A percentile compares a stretch with the other conserved stretches of the same genome.
Conservation (phyloP, 2,113 vertebrate species). For the Talpa occidentalis region DNA sequence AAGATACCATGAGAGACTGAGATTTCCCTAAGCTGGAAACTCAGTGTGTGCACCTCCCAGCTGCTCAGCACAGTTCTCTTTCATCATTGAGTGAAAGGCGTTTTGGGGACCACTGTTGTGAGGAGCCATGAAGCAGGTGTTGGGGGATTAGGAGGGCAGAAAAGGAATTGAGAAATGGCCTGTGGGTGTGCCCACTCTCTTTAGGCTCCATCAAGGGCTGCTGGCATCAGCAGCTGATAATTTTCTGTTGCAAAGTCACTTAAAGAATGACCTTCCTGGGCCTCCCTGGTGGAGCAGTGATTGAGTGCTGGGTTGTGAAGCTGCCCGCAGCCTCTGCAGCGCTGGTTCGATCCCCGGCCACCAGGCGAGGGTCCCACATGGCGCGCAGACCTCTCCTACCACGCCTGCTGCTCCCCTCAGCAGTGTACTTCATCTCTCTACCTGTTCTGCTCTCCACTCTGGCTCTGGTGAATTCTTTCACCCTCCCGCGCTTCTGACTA, state of each 20-base stretch:
- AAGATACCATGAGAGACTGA: neutral
- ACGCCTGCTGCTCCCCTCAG: no score
- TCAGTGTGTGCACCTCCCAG: neutral
- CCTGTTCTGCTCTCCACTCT: no score
- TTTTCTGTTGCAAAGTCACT: neutral
- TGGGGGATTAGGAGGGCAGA: rapidly evolving
- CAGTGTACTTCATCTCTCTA: no score
- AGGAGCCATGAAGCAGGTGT: neutral
- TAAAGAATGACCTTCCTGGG: neutral
- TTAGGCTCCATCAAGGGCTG: neutral
- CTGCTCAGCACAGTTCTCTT: neutral
- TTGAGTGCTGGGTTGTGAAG: no score
- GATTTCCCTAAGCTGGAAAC: neutral
- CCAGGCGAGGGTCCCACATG: no score
- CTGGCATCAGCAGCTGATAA: neutral
- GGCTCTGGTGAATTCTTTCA: no score
- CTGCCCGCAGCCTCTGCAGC: no score
- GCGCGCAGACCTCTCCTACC: no score
- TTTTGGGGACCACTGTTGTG: neutral
- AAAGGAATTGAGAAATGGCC: neutral
- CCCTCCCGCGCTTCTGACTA: no score
- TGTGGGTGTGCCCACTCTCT: neutral
- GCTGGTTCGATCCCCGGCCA: no score
- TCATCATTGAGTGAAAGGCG: neutral
- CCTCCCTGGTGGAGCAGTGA: no score